Conservation (phyloP, 2,113 vertebrate genomes). For the Scomber colias region DNA sequence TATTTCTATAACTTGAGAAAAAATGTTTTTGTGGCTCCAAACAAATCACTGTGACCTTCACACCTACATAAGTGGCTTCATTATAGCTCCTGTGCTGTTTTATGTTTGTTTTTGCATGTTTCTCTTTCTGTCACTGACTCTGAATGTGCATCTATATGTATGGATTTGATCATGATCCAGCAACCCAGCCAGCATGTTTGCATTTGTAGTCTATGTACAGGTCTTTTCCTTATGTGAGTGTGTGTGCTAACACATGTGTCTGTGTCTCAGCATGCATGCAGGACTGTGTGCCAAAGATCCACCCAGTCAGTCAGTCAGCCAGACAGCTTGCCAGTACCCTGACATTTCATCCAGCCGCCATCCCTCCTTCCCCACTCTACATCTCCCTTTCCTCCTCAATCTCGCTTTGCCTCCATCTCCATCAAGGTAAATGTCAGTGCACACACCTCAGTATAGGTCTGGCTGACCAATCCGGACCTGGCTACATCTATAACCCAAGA, state of each 20-base stretch:
- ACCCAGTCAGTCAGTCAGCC: constrained; percentile 35
- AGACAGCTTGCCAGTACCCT: constrained; percentile 43
- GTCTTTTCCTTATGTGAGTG: background rate
- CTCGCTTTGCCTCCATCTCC: constrained; percentile 46
- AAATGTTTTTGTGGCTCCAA: background rate
- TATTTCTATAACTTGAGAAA: background rate
- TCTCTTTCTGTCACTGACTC: background rate
- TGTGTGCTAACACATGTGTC: constrained; percentile 4
- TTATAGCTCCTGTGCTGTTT: background rate
- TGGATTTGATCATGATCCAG: constrained; percentile 5
- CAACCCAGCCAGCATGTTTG: background rate
- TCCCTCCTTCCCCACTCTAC: constrained; percentile 21
- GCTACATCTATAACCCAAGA: constrained; percentile 31
- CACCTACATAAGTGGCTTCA: background rate
- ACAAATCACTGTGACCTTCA: background rate
- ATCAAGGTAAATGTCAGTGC: constrained; percentile 77
- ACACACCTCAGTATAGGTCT: constrained; percentile 64
- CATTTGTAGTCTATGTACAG: background rate
- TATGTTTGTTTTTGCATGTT: background rate
- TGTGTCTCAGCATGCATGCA: constrained; percentile 21
- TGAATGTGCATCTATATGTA: too few species aligned
- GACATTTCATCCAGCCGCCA: constrained; percentile 67
- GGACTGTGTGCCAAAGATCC: constrained; percentile 26
- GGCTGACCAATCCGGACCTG: constrained; percentile 55
- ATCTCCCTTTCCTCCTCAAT: constrained; percentile 39